phyloP scores from a whole-genome alignment of 2,888 invertebrate species.

The Theodoxus fluviatilis region DNA sequence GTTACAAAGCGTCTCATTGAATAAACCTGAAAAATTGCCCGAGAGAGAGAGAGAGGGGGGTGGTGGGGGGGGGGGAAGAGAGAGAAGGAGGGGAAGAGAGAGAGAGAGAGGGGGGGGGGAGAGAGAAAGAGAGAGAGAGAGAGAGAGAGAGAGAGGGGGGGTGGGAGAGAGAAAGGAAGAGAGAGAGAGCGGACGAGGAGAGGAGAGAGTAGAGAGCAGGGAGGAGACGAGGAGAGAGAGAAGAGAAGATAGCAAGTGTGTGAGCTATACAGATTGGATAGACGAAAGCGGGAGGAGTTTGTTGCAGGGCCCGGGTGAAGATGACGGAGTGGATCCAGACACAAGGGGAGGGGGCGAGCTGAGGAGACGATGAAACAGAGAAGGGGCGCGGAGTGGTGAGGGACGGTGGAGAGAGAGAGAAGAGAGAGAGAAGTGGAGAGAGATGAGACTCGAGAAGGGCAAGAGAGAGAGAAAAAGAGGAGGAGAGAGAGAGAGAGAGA shows the following conservation, averaged over 20 bases:
- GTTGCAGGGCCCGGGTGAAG: not conserved
- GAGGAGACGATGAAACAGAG: conserved; percentile 10
- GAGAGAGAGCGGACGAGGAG: not conserved
- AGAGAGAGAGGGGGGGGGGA: not conserved
- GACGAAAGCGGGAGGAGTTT: no score
- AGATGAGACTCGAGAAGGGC: not conserved
- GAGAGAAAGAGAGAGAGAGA: conserved; percentile 15
- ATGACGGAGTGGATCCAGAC: not conserved
- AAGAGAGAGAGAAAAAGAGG: not conserved
- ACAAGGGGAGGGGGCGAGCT: not conserved
- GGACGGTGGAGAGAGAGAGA: not conserved
- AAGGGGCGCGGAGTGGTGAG: no score
- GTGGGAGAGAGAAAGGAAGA: not conserved
- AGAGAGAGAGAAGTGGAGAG: conserved; percentile 2
- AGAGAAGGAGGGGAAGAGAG: not conserved
- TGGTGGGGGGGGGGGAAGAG: not conserved
- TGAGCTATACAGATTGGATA: not conserved
- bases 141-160: conserved; percentile 18
- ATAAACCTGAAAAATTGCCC: no score
- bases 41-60: no score
- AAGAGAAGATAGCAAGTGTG: not conserved
- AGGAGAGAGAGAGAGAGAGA: conserved; percentile 17
- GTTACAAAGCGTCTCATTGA: no score
- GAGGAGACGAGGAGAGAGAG: not conserved
- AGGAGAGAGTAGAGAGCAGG: not conserved